Conservation (phyloP, 2,888 invertebrate genomes). For the Lobophora halterata region DNA sequence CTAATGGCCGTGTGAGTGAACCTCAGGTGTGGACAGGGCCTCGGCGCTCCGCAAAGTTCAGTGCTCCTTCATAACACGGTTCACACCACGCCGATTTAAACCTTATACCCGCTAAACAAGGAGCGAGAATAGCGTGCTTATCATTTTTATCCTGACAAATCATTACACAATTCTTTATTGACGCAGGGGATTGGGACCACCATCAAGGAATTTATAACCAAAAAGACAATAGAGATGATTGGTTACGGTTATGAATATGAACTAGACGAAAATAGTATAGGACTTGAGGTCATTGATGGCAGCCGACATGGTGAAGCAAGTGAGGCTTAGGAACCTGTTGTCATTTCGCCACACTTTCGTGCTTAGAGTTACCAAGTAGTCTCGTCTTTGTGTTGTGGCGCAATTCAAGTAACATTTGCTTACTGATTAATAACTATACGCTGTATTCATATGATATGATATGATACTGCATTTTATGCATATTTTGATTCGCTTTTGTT, state of each 20-base stretch:
- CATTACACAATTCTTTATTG: conserved; percentile 52
- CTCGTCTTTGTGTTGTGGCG: conserved; percentile 42
- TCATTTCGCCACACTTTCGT: conserved; percentile 47
- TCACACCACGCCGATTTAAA: conserved; percentile 43
- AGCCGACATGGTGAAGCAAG: conserved; percentile 32
- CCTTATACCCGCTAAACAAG: conserved; percentile 39
- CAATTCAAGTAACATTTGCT: conserved; percentile 29
- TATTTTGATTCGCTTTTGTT: too few relatives aligned
- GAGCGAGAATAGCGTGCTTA: conserved; percentile 21
- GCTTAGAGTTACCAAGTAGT: conserved; percentile 38
- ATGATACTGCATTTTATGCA: conserved; percentile 2
- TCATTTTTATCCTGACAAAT: conserved; percentile 44
- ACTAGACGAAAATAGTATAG: not conserved
- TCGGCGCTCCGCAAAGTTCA: conserved; percentile 71
- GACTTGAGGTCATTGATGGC: conserved; percentile 21
- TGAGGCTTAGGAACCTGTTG: conserved; percentile 40
- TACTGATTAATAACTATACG: conserved; percentile 3
- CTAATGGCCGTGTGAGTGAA: conserved; percentile 70
- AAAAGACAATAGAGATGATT: conserved; percentile 2
- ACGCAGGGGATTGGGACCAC: conserved; percentile 51
- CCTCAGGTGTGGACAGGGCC: conserved; percentile 69
- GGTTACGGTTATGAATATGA: not conserved
- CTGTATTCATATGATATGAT: too few relatives aligned
- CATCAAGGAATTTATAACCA: conserved; percentile 29
- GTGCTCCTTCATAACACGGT: conserved; percentile 56